Evolutionary conservation across 2,888 invertebrate genomes (phyloP).

Genomic region (Minunthozetes semirufus): DNA sequence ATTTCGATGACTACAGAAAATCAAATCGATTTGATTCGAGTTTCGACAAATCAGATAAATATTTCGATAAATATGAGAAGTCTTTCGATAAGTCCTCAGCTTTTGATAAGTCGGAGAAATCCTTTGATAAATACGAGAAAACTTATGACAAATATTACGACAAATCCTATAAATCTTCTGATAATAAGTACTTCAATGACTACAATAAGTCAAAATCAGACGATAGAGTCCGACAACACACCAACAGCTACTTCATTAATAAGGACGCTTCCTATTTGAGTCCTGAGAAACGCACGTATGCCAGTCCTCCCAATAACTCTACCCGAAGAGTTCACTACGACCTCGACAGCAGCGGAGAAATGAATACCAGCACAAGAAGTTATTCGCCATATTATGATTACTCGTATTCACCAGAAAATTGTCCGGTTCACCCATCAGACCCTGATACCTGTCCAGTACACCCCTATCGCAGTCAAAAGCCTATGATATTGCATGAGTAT

Average conservation of each 20-base stretch:
- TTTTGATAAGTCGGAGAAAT: not conserved
- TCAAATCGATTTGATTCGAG: not conserved
- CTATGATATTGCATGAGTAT: not conserved
- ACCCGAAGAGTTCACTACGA: not conserved
- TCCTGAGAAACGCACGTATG: not conserved
- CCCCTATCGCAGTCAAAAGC: not conserved
- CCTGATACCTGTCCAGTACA: not conserved
- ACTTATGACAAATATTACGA: slow-evolving; percentile 8
- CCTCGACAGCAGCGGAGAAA: not conserved
- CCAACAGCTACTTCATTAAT: slow-evolving; percentile 7
- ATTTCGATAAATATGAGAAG: not conserved
- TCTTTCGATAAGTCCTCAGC: not conserved
- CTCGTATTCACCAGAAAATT: not conserved
- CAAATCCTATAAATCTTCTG: not conserved
- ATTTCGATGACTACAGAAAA: not conserved
- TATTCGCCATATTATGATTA: not conserved
- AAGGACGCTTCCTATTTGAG: not conserved
- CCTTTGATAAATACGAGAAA: not conserved
- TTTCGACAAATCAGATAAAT: not conserved
- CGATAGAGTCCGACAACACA: not conserved
- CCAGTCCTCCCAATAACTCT: not conserved
- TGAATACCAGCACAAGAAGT: not conserved
- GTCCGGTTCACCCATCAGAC: not conserved
- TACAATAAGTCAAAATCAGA: not conserved
- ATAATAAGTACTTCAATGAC: not conserved